Evolutionary conservation across 2,113 vertebrate species (phyloP), one percentile per base, ranked within the genome.

Genomic region (Petroica traversi): DNA sequence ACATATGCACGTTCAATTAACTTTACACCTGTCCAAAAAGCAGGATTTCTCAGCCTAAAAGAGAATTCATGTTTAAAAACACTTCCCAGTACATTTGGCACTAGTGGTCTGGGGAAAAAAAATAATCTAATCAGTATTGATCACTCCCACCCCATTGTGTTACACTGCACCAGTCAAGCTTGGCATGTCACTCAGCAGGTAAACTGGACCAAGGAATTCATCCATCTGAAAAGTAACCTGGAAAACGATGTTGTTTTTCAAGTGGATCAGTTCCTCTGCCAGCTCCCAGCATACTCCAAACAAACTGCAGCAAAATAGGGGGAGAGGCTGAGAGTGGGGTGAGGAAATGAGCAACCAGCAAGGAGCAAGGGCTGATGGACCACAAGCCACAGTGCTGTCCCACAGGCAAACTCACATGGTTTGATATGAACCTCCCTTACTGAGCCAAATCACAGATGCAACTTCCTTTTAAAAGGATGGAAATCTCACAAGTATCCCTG

Each of bases 1-100:
- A 80, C 13, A 36, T 25, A 36, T 0, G 0, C 20, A 41, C 0
- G 8, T 33, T 73, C 34, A n/a, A 8, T 38, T 81, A 23, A 29
- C 75, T 82, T 79, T 23, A 73, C 11, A 85, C 8, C 13, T 2
- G 0, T 48, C 58, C 24, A 43, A 45, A 45, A 59, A 75, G 45
- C 9, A 73, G 14, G 5, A 52, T 52, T 72, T 88, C 45, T 73
- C 36, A 71, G 7, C 17, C 28, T 61, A 26, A 46, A 29, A 61
- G 12, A 63, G 7, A 46, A 40, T 26, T 5, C 4, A 7, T 33
- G 6, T 29, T 90, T 76, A 26, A 54, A 69, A 91, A 13, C 14
- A 68, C 6, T 34, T 54, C 23, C 29, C 20, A 23, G 14, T 18
- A 23, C 28, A 54, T 57, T 49, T 69, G 29, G 22, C 55, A 66